Evolutionary conservation across 2,888 invertebrate genomes (phyloP), one percentile per base, ranked within the genome.

Genomic region (Drosophila kambysellisi): DNA sequence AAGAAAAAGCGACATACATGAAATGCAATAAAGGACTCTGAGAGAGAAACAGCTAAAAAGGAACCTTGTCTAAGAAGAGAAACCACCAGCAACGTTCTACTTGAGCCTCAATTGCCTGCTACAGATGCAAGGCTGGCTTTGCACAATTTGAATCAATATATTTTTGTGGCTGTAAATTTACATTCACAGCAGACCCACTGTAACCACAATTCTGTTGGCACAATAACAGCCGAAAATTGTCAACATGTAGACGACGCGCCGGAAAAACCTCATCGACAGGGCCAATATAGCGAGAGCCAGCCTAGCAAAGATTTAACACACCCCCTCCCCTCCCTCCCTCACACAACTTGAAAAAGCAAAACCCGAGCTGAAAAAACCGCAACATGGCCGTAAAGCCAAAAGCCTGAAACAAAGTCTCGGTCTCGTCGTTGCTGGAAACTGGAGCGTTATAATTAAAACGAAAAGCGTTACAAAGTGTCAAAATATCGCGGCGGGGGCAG

Each of bases 361-460:
- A 43, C 17, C 8, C n/a, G 8, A 29, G n/a, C n/a, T 30, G 17
- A 35, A 39, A 56, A 57, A 56, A 57, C 70, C 82, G 39, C 76
- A 63, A 50, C 66, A 72, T 32, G 52, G 30, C 48, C 68, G 56
- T 32, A 62, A 79, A 69, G 53, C 46, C 61, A 53, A 51, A 46
- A 58, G 60, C 48, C 30, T 41, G 54, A 53, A 53, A 53, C 35
- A 35, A 53, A 25, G 50, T 50, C 17, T 33, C 33, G 20, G 52
- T 33, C 20, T 53, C 53, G 54, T 53, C 53, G 54, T 11, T 37
- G 54, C 20, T 30, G 50, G 35, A 48, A 74, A 56, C 64, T 57
- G 33, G 50, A 61, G 79, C 63, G 74, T 65, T 75, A 70, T 80
- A 83, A 83, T 88, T 83, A 88, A 83, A 87, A 76, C 67, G 43